Evolutionary conservation across 2,113 vertebrate genomes (phyloP).

Genomic region (Ifrita kowaldi): DNA sequence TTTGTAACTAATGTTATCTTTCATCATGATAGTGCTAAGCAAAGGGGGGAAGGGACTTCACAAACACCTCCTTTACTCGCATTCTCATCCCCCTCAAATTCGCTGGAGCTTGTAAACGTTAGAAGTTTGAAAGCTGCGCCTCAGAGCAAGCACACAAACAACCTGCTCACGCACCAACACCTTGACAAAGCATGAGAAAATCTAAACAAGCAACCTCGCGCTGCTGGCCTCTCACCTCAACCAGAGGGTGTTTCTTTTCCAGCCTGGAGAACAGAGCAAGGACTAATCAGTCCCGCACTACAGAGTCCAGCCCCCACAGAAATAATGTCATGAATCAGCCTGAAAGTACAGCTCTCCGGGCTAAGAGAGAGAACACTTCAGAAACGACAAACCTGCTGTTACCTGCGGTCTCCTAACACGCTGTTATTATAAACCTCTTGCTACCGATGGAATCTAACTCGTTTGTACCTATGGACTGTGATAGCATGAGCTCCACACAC

Average conservation of each 20-base stretch:
- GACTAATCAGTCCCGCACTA: neutral
- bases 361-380: neutral
- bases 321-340: neutral
- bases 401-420: neutral
- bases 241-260: neutral
- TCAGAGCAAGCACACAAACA: neutral
- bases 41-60: neutral
- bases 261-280: neutral
- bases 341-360: neutral
- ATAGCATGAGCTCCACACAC: neutral
- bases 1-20: neutral
- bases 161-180: rapidly evolving
- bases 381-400: neutral
- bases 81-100: neutral
- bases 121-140: neutral
- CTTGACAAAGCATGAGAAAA: rapidly evolving
- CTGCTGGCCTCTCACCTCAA: neutral
- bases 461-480: neutral
- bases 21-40: neutral
- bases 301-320: neutral
- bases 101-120: neutral
- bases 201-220: neutral
- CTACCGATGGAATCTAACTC: neutral
- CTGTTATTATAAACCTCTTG: neutral
- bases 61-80: neutral